Percentiles rank a stretch among this genome's conserved stretches.
Evolutionary conservation across 2,113 vertebrate species (phyloP).

Genomic region (Entomyzon cyanotis): DNA sequence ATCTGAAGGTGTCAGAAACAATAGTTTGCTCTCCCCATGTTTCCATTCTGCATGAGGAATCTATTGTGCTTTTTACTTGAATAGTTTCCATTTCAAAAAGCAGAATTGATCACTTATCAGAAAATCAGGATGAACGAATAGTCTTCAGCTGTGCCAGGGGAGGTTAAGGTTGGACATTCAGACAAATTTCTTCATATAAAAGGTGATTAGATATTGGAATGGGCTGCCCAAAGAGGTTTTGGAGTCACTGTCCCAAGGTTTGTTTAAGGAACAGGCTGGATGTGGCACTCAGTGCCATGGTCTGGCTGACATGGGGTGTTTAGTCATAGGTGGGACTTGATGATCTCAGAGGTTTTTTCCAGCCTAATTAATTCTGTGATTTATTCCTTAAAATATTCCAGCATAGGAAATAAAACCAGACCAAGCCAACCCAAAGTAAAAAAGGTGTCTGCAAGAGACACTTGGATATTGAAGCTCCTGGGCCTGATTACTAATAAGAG

Average conservation of each 20-base stretch:
- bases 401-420: background rate
- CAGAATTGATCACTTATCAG: background rate
- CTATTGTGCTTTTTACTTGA: background rate
- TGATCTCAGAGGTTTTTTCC: background rate
- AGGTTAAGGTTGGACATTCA: background rate
- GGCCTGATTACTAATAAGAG: background rate
- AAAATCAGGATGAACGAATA: background rate
- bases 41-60: background rate
- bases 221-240: background rate
- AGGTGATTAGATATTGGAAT: background rate
- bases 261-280: background rate
- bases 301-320: rapidly evolving
- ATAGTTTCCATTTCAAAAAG: background rate
- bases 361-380: background rate
- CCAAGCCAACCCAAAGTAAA: background rate
- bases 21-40: background rate
- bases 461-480: background rate
- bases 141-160: background rate
- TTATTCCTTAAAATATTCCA: background rate
- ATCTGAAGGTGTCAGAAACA: background rate
- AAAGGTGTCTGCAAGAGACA: background rate
- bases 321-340: rapidly evolving
- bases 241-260: background rate
- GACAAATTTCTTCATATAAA: background rate
- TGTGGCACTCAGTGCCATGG: background rate